A percentile compares a stretch with the other conserved stretches of the same genome.
Conservation (phyloP, 2,888 invertebrate species). For the Drosophila algonquin region DNA sequence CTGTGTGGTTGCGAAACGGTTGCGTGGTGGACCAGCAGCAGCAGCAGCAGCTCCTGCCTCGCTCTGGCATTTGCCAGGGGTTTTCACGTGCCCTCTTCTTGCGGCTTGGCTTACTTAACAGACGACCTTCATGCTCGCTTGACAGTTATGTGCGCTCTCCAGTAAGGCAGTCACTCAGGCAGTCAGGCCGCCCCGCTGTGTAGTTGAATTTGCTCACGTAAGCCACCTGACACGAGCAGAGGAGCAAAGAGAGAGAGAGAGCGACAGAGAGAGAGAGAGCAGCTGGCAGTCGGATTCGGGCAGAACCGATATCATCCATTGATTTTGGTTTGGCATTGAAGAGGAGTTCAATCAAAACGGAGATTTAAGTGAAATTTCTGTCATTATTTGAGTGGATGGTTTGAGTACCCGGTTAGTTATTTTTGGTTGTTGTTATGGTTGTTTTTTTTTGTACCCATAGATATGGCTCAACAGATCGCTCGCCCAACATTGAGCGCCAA, state of each 20-base stretch:
- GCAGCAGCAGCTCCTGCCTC: slow-evolving; percentile 25
- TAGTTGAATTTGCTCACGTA: slow-evolving; percentile 52
- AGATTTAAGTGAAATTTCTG: slow-evolving; percentile 32
- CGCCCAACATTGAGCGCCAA: slow-evolving; percentile 15
- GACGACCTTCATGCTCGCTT: slow-evolving; percentile 77
- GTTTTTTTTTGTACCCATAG: background rate
- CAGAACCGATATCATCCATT: slow-evolving; percentile 28
- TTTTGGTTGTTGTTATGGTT: too few relatives aligned
- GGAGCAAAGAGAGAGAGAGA: background rate
- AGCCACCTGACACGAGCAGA: slow-evolving; percentile 6
- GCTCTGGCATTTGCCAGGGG: slow-evolving; percentile 34
- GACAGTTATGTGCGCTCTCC: slow-evolving; percentile 61
- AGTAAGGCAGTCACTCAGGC: slow-evolving; percentile 5
- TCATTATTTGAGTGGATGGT: slow-evolving; percentile 5
- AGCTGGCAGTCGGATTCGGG: background rate
- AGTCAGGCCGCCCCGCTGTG: background rate
- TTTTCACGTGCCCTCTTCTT: slow-evolving; percentile 19
- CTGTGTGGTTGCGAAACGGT: slow-evolving; percentile 68
- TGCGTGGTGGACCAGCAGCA: slow-evolving; percentile 53
- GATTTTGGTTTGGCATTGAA: slow-evolving; percentile 27
- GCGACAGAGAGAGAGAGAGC: background rate
- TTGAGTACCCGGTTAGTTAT: slow-evolving; percentile 27
- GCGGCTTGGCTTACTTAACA: slow-evolving; percentile 36
- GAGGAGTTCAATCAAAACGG: slow-evolving; percentile 22
- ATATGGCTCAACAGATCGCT: background rate